A percentile compares a stretch with the other conserved stretches of the same genome.
Conservation (phyloP, 1,140 invertebrate species). For the Arion vulgaris region DNA sequence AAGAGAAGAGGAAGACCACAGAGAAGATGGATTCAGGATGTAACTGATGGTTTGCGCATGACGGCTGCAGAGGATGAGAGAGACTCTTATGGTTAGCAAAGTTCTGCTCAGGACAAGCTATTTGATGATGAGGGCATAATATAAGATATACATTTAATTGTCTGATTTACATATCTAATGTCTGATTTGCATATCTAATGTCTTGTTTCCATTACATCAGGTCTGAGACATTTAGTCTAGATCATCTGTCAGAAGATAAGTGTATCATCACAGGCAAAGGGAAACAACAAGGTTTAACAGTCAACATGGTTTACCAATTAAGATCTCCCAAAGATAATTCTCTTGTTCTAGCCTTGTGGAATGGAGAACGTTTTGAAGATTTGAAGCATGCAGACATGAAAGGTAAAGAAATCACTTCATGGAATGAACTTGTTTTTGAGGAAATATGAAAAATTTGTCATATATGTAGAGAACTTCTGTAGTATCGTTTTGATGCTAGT, state of each 20-base stretch:
- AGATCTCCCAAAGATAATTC: constrained; percentile 30
- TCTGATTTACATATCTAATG: too few species aligned
- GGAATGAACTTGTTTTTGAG: not conserved
- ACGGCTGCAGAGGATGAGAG: too few species aligned
- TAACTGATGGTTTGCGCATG: too few species aligned
- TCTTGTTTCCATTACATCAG: constrained; percentile 6
- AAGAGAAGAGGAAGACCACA: too few species aligned
- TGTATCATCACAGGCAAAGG: constrained; percentile 18
- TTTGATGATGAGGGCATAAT: too few species aligned
- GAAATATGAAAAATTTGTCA: not conserved
- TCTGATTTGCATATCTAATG: too few species aligned
- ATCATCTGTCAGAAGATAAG: constrained; percentile 28
- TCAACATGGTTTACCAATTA: constrained; percentile 27
- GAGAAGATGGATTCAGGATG: too few species aligned
- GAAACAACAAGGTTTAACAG: not conserved
- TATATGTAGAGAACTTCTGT: not conserved
- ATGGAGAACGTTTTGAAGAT: constrained; percentile 36
- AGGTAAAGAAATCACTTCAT: constrained; percentile 7
- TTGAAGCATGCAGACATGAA: constrained; percentile 9
- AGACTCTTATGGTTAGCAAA: too few species aligned
- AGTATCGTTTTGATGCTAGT: not conserved
- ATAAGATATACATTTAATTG: too few species aligned
- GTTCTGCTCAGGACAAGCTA: too few species aligned
- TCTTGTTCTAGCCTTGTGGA: constrained; percentile 27
- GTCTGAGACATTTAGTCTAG: constrained; percentile 15